Conservation (phyloP, 2,113 vertebrate genomes). For the Brachyhypopomus occidentalis region DNA sequence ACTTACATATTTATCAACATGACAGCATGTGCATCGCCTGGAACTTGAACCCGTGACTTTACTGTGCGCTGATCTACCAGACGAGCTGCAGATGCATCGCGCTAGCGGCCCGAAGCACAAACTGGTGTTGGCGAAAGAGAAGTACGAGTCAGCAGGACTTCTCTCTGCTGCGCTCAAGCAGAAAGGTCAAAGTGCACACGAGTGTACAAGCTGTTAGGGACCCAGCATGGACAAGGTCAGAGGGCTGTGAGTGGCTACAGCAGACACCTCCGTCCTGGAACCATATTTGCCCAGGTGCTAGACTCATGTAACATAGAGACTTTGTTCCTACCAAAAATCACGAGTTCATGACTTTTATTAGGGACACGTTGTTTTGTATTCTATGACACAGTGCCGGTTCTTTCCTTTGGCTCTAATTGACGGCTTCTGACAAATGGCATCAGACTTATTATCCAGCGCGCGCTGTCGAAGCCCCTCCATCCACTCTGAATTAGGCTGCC, state of each 20-base stretch:
- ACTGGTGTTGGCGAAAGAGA: too few species aligned
- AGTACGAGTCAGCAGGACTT: too few species aligned
- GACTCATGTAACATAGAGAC: neutral
- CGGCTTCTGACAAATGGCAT: neutral
- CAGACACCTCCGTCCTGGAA: neutral
- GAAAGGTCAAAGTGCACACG: too few species aligned
- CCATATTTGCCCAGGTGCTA: neutral
- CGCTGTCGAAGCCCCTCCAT: slow-evolving; percentile 15
- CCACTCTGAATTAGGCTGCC: slow-evolving; percentile 10
- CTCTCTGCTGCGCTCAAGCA: too few species aligned
- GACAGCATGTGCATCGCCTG: too few species aligned
- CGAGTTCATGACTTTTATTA: neutral
- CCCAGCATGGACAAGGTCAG: too few species aligned
- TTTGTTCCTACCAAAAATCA: neutral
- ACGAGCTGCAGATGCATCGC: too few species aligned
- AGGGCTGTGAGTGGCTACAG: neutral
- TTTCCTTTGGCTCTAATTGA: neutral
- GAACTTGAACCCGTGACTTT: too few species aligned
- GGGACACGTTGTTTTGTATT: neutral
- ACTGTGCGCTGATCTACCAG: too few species aligned
- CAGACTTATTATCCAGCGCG: neutral
- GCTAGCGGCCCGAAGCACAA: too few species aligned
- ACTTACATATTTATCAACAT: too few species aligned
- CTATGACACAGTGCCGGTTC: neutral
- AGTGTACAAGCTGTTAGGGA: too few species aligned